Base-by-base conservation (phyloP, 2,113 vertebrate genomes). In the Chiloscyllium plagiosum region DNA sequence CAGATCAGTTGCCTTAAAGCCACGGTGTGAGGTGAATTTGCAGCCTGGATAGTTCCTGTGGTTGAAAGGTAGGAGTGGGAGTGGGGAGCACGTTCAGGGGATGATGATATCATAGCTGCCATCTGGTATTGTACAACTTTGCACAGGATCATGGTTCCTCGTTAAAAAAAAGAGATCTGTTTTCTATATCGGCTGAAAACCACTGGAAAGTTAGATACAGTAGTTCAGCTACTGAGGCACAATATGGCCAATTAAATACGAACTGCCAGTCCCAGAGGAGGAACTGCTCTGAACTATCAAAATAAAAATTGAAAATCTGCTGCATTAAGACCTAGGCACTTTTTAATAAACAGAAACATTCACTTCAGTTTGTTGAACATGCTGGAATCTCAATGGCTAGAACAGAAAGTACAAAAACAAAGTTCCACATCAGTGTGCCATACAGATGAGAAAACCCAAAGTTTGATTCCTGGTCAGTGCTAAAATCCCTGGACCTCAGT, bases 151-250 rank as follows among this genome's bases (percentile, higher is more conserved):
- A 50, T 52, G 68, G 22, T 72, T 95, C 68, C 68, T 95, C 94
- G 47, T 95, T 95, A 95, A 95, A 95, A 15, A 76, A 42, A 47
- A 70, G 37, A 47, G 69, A 72, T 95, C 94, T 95, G 94, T 72
- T 95, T 95, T 95, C 70, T 95, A 72, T 72, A 95, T 95, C 69
- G 70, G 69, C 68, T 95, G 94, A 72, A 52, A 95, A 72, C 66
- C 68, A 33, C n/a, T 93, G 89, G 89, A 93, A 93, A 93, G 37
- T 83, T 61, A 95, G 94, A 95, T 95, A 72, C 94, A 95, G 94
- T 95, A 95, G 94, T 72, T 50, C 1, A 72, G 47, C 68, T 70
- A 72, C 94, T 26, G 50, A 17, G 42, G 37, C 42, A 95, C 94
- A 95, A 95, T 33, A 72, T 47, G 47, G 94, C 94, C 94, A 95